These are phyloP conservation scores for Drosophila melanogaster DNA, from an alignment of 1,140 invertebrate genomes.

Conservation along the genomic window Release_6_plus_ISO1_MT NT_033779.5:19230501-19231000, in stretches of 20 bases:
- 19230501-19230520: slow-evolving; percentile 37
- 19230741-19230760: slow-evolving; percentile 6
- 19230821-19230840: not conserved
- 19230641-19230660: too few species aligned
- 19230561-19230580: not conserved
- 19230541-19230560: not conserved
- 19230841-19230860: slow-evolving; percentile 1
- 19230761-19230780: slow-evolving; percentile 58
- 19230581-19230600: too few species aligned
- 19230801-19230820: slow-evolving; percentile 38
- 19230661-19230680: too few species aligned
- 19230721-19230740: not conserved
- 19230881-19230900: slow-evolving; percentile 18
- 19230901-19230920: slow-evolving; percentile 75
- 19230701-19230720: not conserved
- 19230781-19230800: slow-evolving; percentile 71
- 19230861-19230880: not conserved
- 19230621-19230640: too few species aligned
- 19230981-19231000: slow-evolving; percentile 33
- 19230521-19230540: slow-evolving; percentile 22
- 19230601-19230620: too few species aligned
- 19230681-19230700: not conserved
- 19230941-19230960: slow-evolving; percentile 43
- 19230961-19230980: slow-evolving; percentile 55
- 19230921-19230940: slow-evolving; percentile 70